phyloP scores from a whole-genome alignment of 2,888 invertebrate genomes.

The Perizoma affinitatum region DNA sequence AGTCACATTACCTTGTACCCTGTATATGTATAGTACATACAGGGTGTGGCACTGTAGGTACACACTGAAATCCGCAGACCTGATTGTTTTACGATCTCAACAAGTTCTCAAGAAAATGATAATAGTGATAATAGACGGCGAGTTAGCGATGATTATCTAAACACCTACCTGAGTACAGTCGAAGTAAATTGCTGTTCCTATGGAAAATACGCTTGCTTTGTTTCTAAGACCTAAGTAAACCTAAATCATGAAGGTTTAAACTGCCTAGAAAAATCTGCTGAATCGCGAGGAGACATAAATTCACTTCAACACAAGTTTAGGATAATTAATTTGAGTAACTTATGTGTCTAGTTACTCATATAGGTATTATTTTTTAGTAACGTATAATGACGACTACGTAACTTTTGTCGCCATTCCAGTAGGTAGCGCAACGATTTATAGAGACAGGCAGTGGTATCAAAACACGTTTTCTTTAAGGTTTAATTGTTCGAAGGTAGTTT shows the following conservation, averaged over 20 bases:
- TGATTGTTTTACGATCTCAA: slow-evolving; percentile 30
- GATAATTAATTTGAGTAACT: too few relatives aligned
- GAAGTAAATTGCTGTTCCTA: slow-evolving; percentile 15
- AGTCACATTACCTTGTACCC: too few relatives aligned
- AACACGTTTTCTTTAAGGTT: slow-evolving; percentile 20
- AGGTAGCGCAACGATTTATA: too few relatives aligned
- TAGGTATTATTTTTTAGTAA: too few relatives aligned
- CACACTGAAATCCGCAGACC: slow-evolving; percentile 18
- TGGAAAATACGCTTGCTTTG: slow-evolving; percentile 5
- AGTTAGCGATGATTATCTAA: slow-evolving; percentile 27
- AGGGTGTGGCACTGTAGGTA: neutral
- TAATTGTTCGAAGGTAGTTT: neutral
- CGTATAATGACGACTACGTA: too few relatives aligned
- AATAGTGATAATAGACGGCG: slow-evolving; percentile 27
- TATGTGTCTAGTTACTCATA: too few relatives aligned
- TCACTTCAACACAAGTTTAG: too few relatives aligned
- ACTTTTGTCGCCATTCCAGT: too few relatives aligned
- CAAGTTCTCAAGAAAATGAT: slow-evolving; percentile 29
- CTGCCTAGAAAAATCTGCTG: too few relatives aligned
- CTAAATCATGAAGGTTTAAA: too few relatives aligned
- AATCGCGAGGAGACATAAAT: too few relatives aligned
- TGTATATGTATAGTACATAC: too few relatives aligned
- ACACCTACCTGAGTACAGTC: slow-evolving; percentile 11
- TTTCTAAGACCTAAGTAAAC: slow-evolving; percentile 4
- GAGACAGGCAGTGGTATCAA: slow-evolving; percentile 25